A percentile compares a stretch with the other conserved stretches of the same genome.
These are phyloP conservation scores for Pyrocoelia pectoralis DNA, from an alignment of 2,888 invertebrate species.

Conservation along the genomic window DNA sequence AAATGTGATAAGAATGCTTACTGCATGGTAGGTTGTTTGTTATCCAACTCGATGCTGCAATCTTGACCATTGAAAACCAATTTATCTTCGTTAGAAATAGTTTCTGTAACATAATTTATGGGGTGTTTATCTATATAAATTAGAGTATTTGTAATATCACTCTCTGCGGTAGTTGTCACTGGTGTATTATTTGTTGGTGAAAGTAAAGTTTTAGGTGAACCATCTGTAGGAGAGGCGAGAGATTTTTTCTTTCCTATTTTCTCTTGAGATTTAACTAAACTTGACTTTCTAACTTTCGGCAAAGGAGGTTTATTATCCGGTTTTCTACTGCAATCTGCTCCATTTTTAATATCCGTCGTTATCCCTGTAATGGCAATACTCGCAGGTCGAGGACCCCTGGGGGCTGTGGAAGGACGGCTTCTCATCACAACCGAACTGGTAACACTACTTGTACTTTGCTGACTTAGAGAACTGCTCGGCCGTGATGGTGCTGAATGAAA, in stretches of 20 bases:
- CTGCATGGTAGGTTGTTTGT: background rate
- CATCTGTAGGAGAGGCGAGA: slow-evolving; percentile 42
- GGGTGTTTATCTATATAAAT: background rate
- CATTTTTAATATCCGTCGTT: slow-evolving; percentile 58
- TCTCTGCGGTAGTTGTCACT: slow-evolving; percentile 15
- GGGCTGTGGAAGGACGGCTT: slow-evolving; percentile 68
- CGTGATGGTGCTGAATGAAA: slow-evolving; percentile 71
- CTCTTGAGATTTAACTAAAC: slow-evolving; percentile 45
- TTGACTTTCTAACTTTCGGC: slow-evolving; percentile 59
- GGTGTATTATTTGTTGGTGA: slow-evolving; percentile 38
- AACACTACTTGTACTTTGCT: slow-evolving; percentile 70
- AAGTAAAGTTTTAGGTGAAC: slow-evolving; percentile 40
- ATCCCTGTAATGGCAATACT: slow-evolving; percentile 88
- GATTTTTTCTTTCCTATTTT: slow-evolving; percentile 42
- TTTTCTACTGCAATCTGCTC: slow-evolving; percentile 42
- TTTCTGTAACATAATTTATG: background rate
- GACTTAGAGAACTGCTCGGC: slow-evolving; percentile 87
- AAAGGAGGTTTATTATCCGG: slow-evolving; percentile 63
- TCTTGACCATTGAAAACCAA: background rate
- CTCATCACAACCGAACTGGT: slow-evolving; percentile 65
- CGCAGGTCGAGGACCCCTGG: slow-evolving; percentile 78
- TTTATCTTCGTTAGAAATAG: background rate
- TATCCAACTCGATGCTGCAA: background rate
- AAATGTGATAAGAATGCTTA: too few species aligned
- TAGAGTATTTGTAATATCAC: slow-evolving; percentile 6